phyloP scores from a whole-genome alignment of 1,140 invertebrate genomes.

The Pteromalus puparum region DNA sequence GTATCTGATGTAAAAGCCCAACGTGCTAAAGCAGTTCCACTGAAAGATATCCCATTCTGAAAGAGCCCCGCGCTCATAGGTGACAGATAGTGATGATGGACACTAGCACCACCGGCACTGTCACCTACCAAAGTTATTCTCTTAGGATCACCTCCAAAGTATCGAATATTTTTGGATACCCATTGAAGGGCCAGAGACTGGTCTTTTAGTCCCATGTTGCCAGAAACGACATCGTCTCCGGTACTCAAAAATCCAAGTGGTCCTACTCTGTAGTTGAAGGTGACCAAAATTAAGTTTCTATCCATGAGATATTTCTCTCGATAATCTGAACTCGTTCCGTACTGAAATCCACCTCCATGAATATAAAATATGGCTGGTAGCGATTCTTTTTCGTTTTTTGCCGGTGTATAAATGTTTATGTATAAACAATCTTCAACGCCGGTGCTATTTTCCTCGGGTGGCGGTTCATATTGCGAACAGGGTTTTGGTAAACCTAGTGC shows the following conservation, averaged over 20 bases:
- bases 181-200: slow-evolving; percentile 78
- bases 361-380: slow-evolving; percentile 68
- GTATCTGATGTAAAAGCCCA: slow-evolving; percentile 84
- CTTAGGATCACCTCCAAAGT: slow-evolving; percentile 75
- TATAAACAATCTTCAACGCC: slow-evolving; percentile 78
- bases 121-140: slow-evolving; percentile 74
- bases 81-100: slow-evolving; percentile 79
- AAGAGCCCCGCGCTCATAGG: slow-evolving; percentile 66
- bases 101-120: slow-evolving; percentile 76
- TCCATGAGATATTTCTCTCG: slow-evolving; percentile 79
- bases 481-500: slow-evolving; percentile 65
- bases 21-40: slow-evolving; percentile 82
- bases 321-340: slow-evolving; percentile 70
- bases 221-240: slow-evolving; percentile 74
- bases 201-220: slow-evolving; percentile 80
- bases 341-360: slow-evolving; percentile 58
- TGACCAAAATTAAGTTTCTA: slow-evolving; percentile 79
- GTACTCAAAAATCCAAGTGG: slow-evolving; percentile 78
- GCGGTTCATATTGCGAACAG: slow-evolving; percentile 67
- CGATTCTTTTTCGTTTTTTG: slow-evolving; percentile 6
- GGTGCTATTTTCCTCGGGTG: slow-evolving; percentile 24
- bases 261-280: slow-evolving; percentile 80
- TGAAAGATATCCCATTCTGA: slow-evolving; percentile 82
- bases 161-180: slow-evolving; percentile 77
- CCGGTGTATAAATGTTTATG: slow-evolving; percentile 78